phyloP scores from a whole-genome alignment of 2,113 vertebrate genomes.

The Rousettus leschenaultii region DNA sequence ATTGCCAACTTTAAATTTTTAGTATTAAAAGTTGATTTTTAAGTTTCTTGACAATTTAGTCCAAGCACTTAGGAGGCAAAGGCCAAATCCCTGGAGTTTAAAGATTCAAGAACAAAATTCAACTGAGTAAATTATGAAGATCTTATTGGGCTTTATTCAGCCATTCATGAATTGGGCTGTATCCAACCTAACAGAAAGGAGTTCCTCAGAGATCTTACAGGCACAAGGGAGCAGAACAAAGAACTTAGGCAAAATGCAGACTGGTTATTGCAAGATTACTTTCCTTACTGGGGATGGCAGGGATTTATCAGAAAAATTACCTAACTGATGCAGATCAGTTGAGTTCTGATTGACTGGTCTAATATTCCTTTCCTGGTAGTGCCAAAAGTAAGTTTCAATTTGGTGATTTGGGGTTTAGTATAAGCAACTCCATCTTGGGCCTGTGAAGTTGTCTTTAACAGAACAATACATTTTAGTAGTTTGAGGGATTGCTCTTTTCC shows the following conservation, averaged over 20 bases:
- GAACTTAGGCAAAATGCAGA: neutral
- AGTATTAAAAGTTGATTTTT: neutral
- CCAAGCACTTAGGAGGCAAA: neutral
- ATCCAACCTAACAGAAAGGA: neutral
- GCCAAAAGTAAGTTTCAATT: neutral
- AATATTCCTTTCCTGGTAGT: neutral
- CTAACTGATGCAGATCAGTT: neutral
- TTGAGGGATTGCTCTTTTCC: neutral
- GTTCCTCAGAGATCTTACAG: neutral
- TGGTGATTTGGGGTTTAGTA: neutral
- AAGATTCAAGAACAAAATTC: neutral
- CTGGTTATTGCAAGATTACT: neutral
- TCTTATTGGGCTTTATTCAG: neutral
- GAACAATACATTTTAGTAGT: neutral
- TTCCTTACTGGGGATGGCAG: neutral
- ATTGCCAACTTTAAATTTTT: neutral
- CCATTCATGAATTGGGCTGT: neutral
- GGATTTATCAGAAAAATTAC: neutral
- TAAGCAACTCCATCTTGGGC: neutral
- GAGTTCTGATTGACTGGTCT: neutral
- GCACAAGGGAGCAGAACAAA: neutral
- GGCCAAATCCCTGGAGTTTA: neutral
- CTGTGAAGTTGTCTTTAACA: neutral
- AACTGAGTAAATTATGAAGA: neutral
- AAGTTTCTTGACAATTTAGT: neutral